Percentiles rank a stretch among this genome's conserved stretches.
Conservation (phyloP, 2,888 invertebrate genomes). For the Sympetrum striolatum region DNA sequence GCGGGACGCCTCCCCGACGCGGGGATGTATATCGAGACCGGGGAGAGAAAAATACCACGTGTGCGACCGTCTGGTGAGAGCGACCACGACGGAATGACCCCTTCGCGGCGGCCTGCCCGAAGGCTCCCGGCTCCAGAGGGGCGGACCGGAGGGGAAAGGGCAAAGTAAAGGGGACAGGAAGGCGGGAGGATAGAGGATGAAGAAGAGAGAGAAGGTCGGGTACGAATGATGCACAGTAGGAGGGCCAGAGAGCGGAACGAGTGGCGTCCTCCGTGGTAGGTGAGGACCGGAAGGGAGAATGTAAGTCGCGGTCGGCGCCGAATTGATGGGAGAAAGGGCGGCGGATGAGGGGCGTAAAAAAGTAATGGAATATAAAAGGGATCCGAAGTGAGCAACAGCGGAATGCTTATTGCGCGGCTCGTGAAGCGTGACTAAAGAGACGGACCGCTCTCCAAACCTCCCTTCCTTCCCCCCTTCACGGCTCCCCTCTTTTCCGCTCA, state of each 20-base stretch:
- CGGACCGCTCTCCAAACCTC: conserved; percentile 4
- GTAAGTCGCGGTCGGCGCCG: background rate
- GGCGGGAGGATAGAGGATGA: background rate
- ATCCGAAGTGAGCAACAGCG: background rate
- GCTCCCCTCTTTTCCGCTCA: conserved; percentile 47
- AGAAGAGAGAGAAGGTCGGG: background rate
- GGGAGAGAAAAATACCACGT: background rate
- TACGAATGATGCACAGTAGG: background rate
- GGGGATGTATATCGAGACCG: background rate
- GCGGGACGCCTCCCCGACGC: background rate
- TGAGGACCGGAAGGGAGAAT: background rate
- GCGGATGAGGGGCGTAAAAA: background rate
- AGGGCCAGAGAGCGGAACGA: background rate
- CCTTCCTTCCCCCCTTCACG: conserved; percentile 4
- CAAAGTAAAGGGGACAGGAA: background rate
- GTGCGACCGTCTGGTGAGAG: background rate
- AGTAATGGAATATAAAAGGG: background rate
- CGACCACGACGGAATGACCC: conserved; percentile 30
- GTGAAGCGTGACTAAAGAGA: conserved; percentile 16
- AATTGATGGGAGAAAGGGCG: background rate
- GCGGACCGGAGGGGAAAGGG: background rate
- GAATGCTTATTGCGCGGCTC: conserved; percentile 17
- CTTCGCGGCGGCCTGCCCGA: background rate
- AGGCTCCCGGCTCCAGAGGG: background rate
- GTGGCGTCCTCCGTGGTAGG: background rate